Percentiles rank a stretch among this genome's conserved stretches.
phyloP scores from a whole-genome alignment of 2,888 invertebrate species.

The Bruchidius siliquastri region DNA sequence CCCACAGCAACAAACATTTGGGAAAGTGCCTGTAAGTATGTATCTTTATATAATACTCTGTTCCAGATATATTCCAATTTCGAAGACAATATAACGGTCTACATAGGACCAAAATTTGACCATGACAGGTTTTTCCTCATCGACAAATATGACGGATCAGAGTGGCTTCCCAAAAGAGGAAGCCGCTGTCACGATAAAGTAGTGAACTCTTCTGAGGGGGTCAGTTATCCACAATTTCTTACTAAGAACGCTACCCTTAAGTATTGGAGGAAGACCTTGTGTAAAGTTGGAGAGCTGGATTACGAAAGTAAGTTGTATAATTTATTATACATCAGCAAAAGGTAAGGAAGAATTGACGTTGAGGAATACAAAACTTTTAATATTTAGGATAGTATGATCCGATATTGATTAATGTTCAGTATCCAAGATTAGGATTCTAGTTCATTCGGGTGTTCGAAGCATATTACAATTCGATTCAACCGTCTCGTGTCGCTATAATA shows the following conservation, averaged over 20 bases:
- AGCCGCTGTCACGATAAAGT: constrained; percentile 56
- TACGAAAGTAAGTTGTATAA: constrained; percentile 50
- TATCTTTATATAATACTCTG: too few species aligned
- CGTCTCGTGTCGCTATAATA: too few species aligned
- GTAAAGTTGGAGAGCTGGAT: constrained; percentile 56
- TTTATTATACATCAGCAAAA: too few species aligned
- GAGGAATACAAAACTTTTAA: too few species aligned
- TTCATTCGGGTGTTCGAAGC: too few species aligned
- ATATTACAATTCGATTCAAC: too few species aligned
- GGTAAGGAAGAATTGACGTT: too few species aligned
- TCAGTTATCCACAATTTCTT: constrained; percentile 55
- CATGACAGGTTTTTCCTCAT: constrained; percentile 59
- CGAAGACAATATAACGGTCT: constrained; percentile 58
- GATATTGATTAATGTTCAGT: too few species aligned
- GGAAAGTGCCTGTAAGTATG: too few species aligned
- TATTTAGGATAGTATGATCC: too few species aligned
- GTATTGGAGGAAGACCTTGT: constrained; percentile 66
- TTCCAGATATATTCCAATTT: constrained; percentile 60
- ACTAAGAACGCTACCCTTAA: constrained; percentile 54
- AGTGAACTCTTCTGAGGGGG: constrained; percentile 63
- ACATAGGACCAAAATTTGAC: constrained; percentile 56
- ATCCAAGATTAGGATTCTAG: too few species aligned
- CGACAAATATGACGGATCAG: constrained; percentile 54
- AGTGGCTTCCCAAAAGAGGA: constrained; percentile 55
- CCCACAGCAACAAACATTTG: too few species aligned